Evolutionary conservation across 2,113 vertebrate genomes (phyloP), one percentile per base, ranked within the genome.

Genomic region (Hippocampus zosterae): DNA sequence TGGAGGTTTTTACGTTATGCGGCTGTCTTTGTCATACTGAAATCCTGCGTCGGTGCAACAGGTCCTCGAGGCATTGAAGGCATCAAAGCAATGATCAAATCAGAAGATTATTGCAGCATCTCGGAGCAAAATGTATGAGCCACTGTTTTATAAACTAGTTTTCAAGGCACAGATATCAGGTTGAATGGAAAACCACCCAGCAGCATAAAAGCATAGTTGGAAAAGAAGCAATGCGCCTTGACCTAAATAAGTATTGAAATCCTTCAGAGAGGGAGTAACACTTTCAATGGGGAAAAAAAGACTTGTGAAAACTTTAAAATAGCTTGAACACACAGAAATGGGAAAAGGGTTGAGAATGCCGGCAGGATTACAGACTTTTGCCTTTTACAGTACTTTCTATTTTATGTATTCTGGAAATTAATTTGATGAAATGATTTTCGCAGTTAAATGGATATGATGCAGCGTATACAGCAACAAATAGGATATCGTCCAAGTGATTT

Each of bases 191-290:
- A 46, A 27, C 63, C 41, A 65, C 63, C 42, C 42, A 44, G 63
- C 42, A 65, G 63, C n/a, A 27, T 65, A 18, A 65, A 65, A 46
- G 42, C 1, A 18, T 16, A 46, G 42, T 42, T 44, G 42, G n/a
- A 25, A 44, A 23, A 23, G n/a, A 65, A 46, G 63, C 23, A 65
- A 46, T 65, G 15, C 46, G 41, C 44, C 40, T 64, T 44, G 62
- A 64, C 62, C 62, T 44, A 46, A 65, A 65, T 65, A 65, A 65
- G n/a, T 46, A 65, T 65, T 65, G 63, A 65, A 65, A 46, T 65
- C 42, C 23, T 65, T 65, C 27, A 15, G 42, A 65, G 42, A 65
- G 33, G 33, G 5, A 21, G 63, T 27, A 44, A 65, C 42, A 65
- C 41, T 65, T 65, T 65, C 42, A n/a, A 23, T 11, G 25, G 13